Evolutionary conservation across 2,797 vertebrate genomes (phyloP), one percentile per base, ranked within the genome.

Genomic region (Pangasius larnaudii): DNA sequence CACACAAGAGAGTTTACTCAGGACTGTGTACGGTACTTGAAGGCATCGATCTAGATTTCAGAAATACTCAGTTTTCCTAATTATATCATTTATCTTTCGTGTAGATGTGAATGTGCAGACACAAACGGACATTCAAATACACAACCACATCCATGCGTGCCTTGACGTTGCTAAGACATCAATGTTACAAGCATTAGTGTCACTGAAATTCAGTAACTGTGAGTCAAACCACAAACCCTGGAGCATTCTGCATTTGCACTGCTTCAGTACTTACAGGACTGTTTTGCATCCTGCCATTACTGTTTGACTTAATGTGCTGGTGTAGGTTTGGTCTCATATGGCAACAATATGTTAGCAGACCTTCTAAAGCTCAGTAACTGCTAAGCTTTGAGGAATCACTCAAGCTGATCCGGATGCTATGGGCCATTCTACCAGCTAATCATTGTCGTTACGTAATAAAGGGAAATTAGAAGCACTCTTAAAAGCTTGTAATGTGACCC

Each of bases 401-500:
- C 77, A 78, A 81, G 82, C 87, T 86, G 63, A 87, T 80, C 87
- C 84, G 89, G 87, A 90, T 85, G 69, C 91, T 65, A 53, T 61
- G 22, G 84, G 59, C 65, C 86, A 90, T 88, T 91, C 85, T 91
- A 65, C 63, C 56, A 72, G 79, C 88, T 91, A 89, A 90, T 89
- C 65, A 88, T 88, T 75, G 36, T 84, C 58, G 85, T 88, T 91
- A 87, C 87, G 89, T 91, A 89, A 91, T 91, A 91, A 86, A 85
- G 67, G 84, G 81, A 78, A 90, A 87, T 90, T 89, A 91, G 91
- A 88, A 79, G 89, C 89, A 75, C 46, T 87, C 80, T 89, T 89
- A 85, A 86, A 89, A 78, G 84, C 91, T 88, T 86, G 89, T 91
- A 89, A 92, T 90, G 84, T 91, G 89, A 86, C 91, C 87, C 91